phyloP scores from a whole-genome alignment of 1,140 invertebrate genomes.

The Rhopalosiphum maidis region DNA sequence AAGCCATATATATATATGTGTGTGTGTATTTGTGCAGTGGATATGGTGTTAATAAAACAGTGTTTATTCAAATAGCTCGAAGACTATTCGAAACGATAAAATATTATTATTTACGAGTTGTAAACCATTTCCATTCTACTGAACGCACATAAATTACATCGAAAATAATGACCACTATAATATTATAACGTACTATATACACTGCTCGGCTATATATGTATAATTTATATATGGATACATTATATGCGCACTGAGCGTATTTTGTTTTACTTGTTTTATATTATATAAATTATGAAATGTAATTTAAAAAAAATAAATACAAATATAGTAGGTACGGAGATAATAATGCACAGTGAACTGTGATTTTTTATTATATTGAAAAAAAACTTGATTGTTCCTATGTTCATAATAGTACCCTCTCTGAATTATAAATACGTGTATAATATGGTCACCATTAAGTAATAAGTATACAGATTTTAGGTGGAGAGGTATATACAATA shows the following conservation, averaged over 20 bases:
- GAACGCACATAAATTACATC: neutral
- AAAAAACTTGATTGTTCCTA: neutral
- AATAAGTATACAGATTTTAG: neutral
- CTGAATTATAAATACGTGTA: neutral
- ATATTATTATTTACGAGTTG: conserved; percentile 13
- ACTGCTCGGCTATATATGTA: neutral
- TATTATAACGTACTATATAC: neutral
- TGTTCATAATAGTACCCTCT: neutral
- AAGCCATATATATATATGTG: too few species aligned
- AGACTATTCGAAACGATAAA: neutral
- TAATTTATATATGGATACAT: neutral
- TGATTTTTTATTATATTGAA: neutral
- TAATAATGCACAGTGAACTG: neutral
- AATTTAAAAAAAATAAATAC: too few species aligned
- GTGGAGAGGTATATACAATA: neutral
- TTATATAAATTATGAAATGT: neutral
- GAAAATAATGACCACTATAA: conserved; percentile 30
- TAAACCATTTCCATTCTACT: neutral
- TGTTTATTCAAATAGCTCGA: conserved; percentile 12
- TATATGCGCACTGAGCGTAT: neutral
- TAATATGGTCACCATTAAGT: neutral
- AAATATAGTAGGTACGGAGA: neutral
- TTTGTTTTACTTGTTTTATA: conserved; percentile 11
- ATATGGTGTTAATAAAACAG: conserved; percentile 20
- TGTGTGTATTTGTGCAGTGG: neutral